These are phyloP conservation scores for Hirtodrosophila alboralis DNA, from an alignment of 2,888 invertebrate genomes.

Conservation along the genomic window DNA sequence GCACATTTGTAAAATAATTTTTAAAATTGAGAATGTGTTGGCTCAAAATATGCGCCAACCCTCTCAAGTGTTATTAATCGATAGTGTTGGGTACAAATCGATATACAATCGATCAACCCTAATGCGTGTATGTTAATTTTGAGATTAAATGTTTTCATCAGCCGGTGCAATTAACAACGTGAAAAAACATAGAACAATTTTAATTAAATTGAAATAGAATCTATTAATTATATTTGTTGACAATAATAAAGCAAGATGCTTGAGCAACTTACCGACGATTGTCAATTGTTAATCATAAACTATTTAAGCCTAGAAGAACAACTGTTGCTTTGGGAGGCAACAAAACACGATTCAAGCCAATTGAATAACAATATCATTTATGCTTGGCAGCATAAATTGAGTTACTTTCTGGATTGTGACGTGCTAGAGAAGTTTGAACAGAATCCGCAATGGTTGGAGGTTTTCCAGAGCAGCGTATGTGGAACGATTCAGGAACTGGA, in stretches of 20 bases:
- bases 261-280: slow-evolving; percentile 29
- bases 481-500: slow-evolving; percentile 18
- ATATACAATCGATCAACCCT: too few relatives aligned
- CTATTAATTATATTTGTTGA: too few relatives aligned
- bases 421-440: neutral
- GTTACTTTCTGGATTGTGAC: neutral
- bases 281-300: slow-evolving; percentile 22
- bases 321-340: slow-evolving; percentile 27
- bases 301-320: slow-evolving; percentile 26
- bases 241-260: slow-evolving; percentile 1
- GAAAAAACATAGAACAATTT: too few relatives aligned
- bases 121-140: too few relatives aligned
- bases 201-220: too few relatives aligned
- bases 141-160: too few relatives aligned
- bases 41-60: too few relatives aligned
- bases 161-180: too few relatives aligned
- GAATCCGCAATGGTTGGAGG: slow-evolving; percentile 1
- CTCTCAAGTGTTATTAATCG: too few relatives aligned
- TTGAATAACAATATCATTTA: slow-evolving; percentile 6
- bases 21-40: too few relatives aligned
- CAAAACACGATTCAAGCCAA: neutral
- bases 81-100: too few relatives aligned
- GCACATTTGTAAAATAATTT: too few relatives aligned
- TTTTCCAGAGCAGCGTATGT: slow-evolving; percentile 10
- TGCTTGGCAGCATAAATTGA: slow-evolving; percentile 14